Evolutionary conservation across 2,797 vertebrate genomes (phyloP), one percentile per base, ranked within the genome.

Genomic region (Halcyon leucocephala): DNA sequence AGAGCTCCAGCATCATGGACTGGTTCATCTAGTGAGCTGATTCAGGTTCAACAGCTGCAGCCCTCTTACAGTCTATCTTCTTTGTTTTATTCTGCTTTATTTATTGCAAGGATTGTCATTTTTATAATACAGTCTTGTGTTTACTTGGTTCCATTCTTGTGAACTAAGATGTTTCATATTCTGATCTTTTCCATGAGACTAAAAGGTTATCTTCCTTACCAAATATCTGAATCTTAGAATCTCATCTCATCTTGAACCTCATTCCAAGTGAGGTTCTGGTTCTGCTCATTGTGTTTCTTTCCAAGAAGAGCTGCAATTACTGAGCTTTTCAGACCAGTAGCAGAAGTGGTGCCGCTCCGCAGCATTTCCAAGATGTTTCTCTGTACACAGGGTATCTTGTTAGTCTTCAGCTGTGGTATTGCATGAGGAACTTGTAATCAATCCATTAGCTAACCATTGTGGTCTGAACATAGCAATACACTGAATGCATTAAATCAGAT

Each of bases 361-460:
- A 66, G 33, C 28, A 31, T 88, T 93, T 93, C 72, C 65, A 86
- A 86, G 82, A 84, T 61, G 28, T 49, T 91, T 67, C 52, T 86
- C 93, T 93, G 76, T 81, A n/a, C 25, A 1, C 24, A 8, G 79
- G 31, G 3, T 82, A 60, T 91, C 91, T 73, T 87, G 44, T 89
- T 94, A 62, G 86, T 58, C 62, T 78, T 94, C 76, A 86, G 64
- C 88, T 86, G 55, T 86, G 55, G 35, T 89, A 14, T 52, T 48
- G n/a, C 54, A 52, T 37, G 51, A 66, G 76, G 73, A 88, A 72
- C 72, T 94, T 91, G 61, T 87, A 89, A 84, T 92, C 81, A 90
- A 67, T 90, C 80, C 69, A 91, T 95, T 95, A 97, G 85, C 90
- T 90, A 72, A 51, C 70, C 51, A 86, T 95, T 95, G 41, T 49